A percentile compares a stretch with the other conserved stretches of the same genome.
Evolutionary conservation across 2,113 vertebrate species (phyloP).

Genomic region (Lamprotornis superbus): DNA sequence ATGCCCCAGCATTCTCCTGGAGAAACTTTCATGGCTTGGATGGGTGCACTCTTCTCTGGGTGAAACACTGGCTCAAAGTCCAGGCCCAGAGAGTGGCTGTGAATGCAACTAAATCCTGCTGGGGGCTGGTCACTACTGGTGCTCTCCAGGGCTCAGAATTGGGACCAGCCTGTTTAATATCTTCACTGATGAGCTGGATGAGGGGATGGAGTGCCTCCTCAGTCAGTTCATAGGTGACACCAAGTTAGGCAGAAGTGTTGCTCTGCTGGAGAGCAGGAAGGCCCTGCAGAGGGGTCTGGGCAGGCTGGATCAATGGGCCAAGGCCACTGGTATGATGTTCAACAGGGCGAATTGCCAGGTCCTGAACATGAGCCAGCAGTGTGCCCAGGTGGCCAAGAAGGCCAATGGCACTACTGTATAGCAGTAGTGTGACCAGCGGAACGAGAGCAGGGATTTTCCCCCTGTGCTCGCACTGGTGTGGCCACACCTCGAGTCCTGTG

Average conservation of each 20-base stretch:
- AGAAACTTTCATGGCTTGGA: neutral
- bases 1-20: neutral
- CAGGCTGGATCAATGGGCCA: neutral
- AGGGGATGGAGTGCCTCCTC: accelerated
- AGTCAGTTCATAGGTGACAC: neutral
- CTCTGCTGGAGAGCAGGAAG: neutral
- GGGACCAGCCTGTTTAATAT: neutral
- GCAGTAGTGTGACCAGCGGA: neutral
- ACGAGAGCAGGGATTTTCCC: neutral
- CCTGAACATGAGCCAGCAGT: neutral
- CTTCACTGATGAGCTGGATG: neutral
- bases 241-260: too few species aligned
- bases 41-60: neutral
- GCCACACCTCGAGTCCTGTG: neutral
- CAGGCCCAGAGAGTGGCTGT: neutral
- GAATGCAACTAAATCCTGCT: neutral
- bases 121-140: neutral
- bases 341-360: neutral
- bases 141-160: too few species aligned
- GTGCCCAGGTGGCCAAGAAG: neutral
- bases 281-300: neutral
- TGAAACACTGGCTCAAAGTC: neutral
- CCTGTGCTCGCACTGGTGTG: neutral
- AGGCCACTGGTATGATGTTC: accelerated
- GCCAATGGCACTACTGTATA: neutral